Percentiles rank a stretch among this genome's conserved stretches.
Evolutionary conservation across 1,140 invertebrate species (phyloP).

Genomic region (Chymomyza costata): DNA sequence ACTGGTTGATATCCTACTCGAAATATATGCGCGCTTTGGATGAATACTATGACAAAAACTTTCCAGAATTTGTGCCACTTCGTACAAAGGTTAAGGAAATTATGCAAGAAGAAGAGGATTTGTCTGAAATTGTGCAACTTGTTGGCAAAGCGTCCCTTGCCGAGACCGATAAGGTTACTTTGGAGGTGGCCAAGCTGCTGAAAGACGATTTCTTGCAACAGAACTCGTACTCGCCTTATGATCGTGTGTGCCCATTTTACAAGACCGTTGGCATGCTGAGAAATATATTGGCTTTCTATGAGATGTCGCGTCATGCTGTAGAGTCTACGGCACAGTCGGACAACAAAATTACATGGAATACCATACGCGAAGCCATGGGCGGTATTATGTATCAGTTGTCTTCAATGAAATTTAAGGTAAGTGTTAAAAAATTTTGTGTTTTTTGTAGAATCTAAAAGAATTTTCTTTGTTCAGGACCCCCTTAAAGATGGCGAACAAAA

Average conservation of each 20-base stretch:
- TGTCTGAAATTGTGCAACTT: slow-evolving; percentile 99
- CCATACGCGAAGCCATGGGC: slow-evolving; percentile 97
- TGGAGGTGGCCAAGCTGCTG: slow-evolving; percentile 98
- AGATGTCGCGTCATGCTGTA: slow-evolving; percentile 97
- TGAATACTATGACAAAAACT: slow-evolving; percentile 99
- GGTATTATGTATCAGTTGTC: slow-evolving; percentile 97
- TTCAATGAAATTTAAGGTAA: slow-evolving; percentile 99
- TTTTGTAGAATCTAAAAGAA: neutral
- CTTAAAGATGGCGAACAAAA: slow-evolving; percentile 98
- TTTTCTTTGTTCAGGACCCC: slow-evolving; percentile 85
- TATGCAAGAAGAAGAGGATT: slow-evolving; percentile 99
- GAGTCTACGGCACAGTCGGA: slow-evolving; percentile 99
- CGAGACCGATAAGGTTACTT: slow-evolving; percentile 99
- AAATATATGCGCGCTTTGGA: slow-evolving; percentile 99
- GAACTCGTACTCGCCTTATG: slow-evolving; percentile 97
- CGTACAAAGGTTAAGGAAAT: slow-evolving; percentile 97
- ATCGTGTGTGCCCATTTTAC: slow-evolving; percentile 99
- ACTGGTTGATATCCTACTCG: slow-evolving; percentile 99
- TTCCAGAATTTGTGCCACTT: slow-evolving; percentile 95
- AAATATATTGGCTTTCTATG: slow-evolving; percentile 99
- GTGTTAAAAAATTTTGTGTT: slow-evolving; percentile 3
- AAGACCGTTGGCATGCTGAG: slow-evolving; percentile 99
- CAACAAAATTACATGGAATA: slow-evolving; percentile 99
- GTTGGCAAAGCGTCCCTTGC: slow-evolving; percentile 99
- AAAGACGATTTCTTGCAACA: slow-evolving; percentile 99